These are phyloP conservation scores for Catocala fraxini DNA, from an alignment of 2,888 invertebrate genomes.

Conservation along the genomic window DNA sequence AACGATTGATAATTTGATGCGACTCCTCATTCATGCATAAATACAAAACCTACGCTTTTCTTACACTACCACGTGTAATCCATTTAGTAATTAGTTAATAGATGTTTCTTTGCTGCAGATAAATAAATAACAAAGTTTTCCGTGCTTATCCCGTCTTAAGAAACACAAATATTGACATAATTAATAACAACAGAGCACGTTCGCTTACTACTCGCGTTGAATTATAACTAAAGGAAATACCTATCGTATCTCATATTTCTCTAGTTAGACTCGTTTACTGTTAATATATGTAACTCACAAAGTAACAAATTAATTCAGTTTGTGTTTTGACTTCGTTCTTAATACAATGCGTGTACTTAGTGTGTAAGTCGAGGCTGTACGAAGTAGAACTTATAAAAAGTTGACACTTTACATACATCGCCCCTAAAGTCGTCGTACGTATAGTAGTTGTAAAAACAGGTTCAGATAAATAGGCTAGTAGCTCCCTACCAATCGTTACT, in stretches of 20 bases:
- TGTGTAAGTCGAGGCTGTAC: neutral
- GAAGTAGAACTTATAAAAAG: neutral
- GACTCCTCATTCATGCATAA: conserved; percentile 11
- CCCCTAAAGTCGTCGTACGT: neutral
- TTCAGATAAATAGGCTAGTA: conserved; percentile 16
- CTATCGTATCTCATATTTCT: conserved; percentile 42
- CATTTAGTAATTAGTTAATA: conserved; percentile 65
- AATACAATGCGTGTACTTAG: neutral
- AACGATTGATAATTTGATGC: conserved; percentile 54
- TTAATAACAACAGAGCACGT: conserved; percentile 77
- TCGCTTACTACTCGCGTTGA: conserved; percentile 65
- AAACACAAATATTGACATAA: conserved; percentile 79
- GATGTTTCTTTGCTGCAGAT: conserved; percentile 62
- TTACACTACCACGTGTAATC: conserved; percentile 46
- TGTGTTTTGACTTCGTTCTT: neutral
- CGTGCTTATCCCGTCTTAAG: conserved; percentile 70
- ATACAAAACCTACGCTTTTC: neutral
- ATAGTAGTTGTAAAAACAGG: conserved; percentile 3
- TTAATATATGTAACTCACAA: conserved; percentile 15
- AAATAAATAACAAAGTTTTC: conserved; percentile 72
- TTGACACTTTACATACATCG: neutral
- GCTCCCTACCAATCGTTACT: conserved; percentile 13
- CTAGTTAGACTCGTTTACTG: conserved; percentile 27
- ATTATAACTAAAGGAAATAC: conserved; percentile 64
- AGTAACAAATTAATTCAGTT: conserved; percentile 2